Base-by-base conservation (phyloP, 2,113 vertebrate species). In the Mobula hypostoma region DNA sequence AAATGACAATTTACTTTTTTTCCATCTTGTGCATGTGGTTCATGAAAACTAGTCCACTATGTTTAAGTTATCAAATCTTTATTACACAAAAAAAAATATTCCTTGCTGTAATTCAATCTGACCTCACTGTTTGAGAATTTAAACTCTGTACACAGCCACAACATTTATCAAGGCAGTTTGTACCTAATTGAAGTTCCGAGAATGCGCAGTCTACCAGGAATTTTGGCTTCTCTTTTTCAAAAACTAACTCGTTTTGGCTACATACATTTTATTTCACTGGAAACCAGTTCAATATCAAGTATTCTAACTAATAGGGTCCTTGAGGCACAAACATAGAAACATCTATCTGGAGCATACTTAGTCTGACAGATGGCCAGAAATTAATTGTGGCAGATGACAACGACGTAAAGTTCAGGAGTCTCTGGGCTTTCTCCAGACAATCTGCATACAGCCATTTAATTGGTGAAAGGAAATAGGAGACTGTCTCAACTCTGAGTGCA, bases 101-200 rank as follows among this genome's bases (percentile, higher is more conserved):
- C 68, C 91, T 29, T 70, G 63, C 5, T 93, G 68, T 76, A 74
- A 93, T 93, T 93, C 70, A 93, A 93, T 93, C 70, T 56, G 70
- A 74, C 36, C 24, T 74, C 36, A 70, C 32, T 48, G 68, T 92
- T 92, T 70, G 19, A 74, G 68, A 74, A 36, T 92, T 72, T 29
- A 40, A 74, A 12, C n/a, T 72, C 36, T 74, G 68, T 72, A 24
- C 32, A 72, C 1, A 21, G 24, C 7, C 12, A 17, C 61, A 36
- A 32, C 61, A 68, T 58, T n/a, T 83, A 85, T 7, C 40, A 61
- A 72, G 6, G 8, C 17, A 40, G 61, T 40, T 68, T 14, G 36
- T 40, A n/a, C 3, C 90, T 93, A 14, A 93, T 74, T 56, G 68
- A 12, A 74, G 36, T 74, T 74, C 32, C 32, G 19, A 93, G 19